Conservation (phyloP, 1,140 invertebrate genomes). For the Polyergus mexicanus region DNA sequence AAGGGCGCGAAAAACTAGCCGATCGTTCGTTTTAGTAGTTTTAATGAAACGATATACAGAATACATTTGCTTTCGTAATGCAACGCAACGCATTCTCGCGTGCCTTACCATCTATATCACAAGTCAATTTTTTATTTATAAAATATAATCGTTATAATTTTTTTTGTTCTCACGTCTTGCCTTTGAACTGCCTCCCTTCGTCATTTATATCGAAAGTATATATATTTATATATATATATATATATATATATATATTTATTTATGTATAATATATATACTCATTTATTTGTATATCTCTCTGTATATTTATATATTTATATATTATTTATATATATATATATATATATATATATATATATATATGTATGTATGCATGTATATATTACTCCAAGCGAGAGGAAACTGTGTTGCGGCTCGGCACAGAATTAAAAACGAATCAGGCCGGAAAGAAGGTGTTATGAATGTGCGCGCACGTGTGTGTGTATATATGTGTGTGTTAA, state of each 20-base stretch:
- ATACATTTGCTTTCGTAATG: slow-evolving; percentile 80
- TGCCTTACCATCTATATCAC: slow-evolving; percentile 82
- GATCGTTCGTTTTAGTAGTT: slow-evolving; percentile 73
- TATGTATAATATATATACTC: slow-evolving; percentile 45
- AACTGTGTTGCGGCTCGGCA: slow-evolving; percentile 68
- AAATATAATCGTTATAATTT: slow-evolving; percentile 79
- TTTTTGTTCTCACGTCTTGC: slow-evolving; percentile 66
- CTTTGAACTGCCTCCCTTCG: slow-evolving; percentile 70
- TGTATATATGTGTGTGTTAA: slow-evolving; percentile 7
- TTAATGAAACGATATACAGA: slow-evolving; percentile 82
- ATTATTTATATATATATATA: slow-evolving; percentile 63
- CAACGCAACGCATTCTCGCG: slow-evolving; percentile 77
- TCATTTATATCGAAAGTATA: slow-evolving; percentile 75
- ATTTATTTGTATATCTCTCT: slow-evolving; percentile 57
- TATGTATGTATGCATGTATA: slow-evolving; percentile 64
- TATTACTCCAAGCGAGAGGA: slow-evolving; percentile 72
- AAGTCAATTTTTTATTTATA: slow-evolving; percentile 81
- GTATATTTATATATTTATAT: slow-evolving; percentile 69
- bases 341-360: slow-evolving; percentile 64
- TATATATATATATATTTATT: slow-evolving; percentile 56
- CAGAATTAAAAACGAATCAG: slow-evolving; percentile 72
- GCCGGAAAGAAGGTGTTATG: slow-evolving; percentile 68
- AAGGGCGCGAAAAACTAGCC: not conserved
- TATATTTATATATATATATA: slow-evolving; percentile 66
- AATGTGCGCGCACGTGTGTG: slow-evolving; percentile 59